Evolutionary conservation across 2,888 invertebrate species (phyloP).

Genomic region (Chironomus riparius): DNA sequence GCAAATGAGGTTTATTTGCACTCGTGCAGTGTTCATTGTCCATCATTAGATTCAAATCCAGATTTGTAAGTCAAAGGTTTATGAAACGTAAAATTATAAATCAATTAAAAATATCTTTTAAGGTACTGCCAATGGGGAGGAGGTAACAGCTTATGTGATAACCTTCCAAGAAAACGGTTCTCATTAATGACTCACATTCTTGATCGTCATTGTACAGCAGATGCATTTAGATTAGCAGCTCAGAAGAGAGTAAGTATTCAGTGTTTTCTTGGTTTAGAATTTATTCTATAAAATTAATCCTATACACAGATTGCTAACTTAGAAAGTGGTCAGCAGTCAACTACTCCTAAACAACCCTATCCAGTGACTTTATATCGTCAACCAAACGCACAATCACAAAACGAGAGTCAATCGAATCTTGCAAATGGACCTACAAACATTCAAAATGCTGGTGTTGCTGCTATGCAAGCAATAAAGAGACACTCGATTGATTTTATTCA

Average conservation of each 20-base stretch:
- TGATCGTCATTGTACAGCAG: conserved; percentile 85
- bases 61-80: conserved; percentile 45
- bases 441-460: conserved; percentile 73
- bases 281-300: neutral
- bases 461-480: conserved; percentile 91
- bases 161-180: conserved; percentile 79
- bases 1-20: conserved; percentile 78
- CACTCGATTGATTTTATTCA: conserved; percentile 87
- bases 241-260: conserved; percentile 5
- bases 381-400: neutral
- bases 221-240: conserved; percentile 45
- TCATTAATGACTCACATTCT: conserved; percentile 94
- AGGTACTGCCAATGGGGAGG: conserved; percentile 73
- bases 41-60: conserved; percentile 45
- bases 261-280: neutral
- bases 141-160: conserved; percentile 63
- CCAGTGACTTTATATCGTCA: conserved; percentile 20
- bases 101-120: neutral
- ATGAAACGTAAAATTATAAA: neutral
- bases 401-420: neutral
- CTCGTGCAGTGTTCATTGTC: conserved; percentile 76
- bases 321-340: neutral
- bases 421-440: conserved; percentile 19
- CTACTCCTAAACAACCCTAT: conserved; percentile 12
- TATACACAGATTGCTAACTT: neutral